These are phyloP conservation scores for Hyppa rectilinea DNA, from an alignment of 2,888 invertebrate species.

Conservation along the genomic window DNA sequence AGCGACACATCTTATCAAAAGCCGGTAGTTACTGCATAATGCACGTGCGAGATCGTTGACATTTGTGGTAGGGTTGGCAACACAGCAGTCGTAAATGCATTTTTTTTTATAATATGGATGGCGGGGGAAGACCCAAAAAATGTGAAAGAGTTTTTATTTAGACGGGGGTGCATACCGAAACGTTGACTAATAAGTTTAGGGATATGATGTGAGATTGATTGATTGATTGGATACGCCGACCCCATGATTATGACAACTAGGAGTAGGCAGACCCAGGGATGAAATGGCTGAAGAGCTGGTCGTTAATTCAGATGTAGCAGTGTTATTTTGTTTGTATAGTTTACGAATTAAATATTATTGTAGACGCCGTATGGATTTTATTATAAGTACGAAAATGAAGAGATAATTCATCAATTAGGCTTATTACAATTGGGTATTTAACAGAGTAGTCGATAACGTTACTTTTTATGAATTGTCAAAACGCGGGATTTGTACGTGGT, in stretches of 20 bases:
- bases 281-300: background rate
- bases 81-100: background rate
- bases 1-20: constrained; percentile 44
- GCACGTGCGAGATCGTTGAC: constrained; percentile 59
- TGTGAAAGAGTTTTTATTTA: background rate
- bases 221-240: too few relatives aligned
- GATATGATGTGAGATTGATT: too few relatives aligned
- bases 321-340: background rate
- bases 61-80: constrained; percentile 45
- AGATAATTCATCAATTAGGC: too few relatives aligned
- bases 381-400: background rate
- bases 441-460: too few relatives aligned
- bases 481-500: too few relatives aligned
- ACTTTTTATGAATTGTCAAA: too few relatives aligned
- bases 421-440: too few relatives aligned
- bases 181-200: background rate
- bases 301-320: background rate
- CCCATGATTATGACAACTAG: too few relatives aligned
- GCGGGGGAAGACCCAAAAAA: background rate
- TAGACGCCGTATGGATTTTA: too few relatives aligned
- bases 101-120: background rate
- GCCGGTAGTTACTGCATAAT: constrained; percentile 15
- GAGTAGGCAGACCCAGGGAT: too few relatives aligned
- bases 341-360: background rate
- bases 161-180: background rate